Evolutionary conservation across 2,113 vertebrate species (phyloP).

Genomic region (Laterallus jamaicensis): DNA sequence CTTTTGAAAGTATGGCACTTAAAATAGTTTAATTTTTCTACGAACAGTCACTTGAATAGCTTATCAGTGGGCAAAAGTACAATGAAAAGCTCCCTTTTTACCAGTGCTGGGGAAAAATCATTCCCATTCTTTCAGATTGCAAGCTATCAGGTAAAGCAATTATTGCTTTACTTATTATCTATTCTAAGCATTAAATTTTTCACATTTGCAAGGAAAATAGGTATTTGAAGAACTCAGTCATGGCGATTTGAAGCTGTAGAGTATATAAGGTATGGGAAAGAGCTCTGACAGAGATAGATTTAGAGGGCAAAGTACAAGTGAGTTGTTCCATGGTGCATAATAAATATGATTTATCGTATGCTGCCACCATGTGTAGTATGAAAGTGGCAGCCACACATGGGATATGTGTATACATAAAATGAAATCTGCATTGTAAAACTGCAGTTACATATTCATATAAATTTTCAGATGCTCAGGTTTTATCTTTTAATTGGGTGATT

Average conservation of each 20-base stretch:
- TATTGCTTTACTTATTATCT: background rate
- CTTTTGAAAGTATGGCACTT: background rate
- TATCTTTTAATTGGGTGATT: background rate
- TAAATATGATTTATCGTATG: background rate
- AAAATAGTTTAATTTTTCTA: background rate
- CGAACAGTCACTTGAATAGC: background rate
- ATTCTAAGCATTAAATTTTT: background rate
- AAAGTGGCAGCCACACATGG: background rate
- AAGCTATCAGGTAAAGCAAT: background rate
- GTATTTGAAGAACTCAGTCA: background rate
- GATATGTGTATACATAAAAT: background rate
- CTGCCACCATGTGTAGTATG: background rate
- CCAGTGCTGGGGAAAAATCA: background rate
- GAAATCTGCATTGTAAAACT: constrained; percentile 14
- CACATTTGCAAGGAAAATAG: background rate
- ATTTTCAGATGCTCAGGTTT: background rate
- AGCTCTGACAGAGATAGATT: background rate
- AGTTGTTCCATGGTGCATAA: background rate
- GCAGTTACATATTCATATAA: background rate
- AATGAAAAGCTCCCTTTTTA: background rate
- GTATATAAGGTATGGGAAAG: background rate
- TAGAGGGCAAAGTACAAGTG: background rate
- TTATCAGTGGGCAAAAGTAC: background rate
- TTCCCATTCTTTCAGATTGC: background rate
- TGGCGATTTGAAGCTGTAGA: background rate